These are phyloP conservation scores for Manacus vitellinus DNA, from an alignment of 2,113 vertebrate species.

Conservation along the genomic window DNA sequence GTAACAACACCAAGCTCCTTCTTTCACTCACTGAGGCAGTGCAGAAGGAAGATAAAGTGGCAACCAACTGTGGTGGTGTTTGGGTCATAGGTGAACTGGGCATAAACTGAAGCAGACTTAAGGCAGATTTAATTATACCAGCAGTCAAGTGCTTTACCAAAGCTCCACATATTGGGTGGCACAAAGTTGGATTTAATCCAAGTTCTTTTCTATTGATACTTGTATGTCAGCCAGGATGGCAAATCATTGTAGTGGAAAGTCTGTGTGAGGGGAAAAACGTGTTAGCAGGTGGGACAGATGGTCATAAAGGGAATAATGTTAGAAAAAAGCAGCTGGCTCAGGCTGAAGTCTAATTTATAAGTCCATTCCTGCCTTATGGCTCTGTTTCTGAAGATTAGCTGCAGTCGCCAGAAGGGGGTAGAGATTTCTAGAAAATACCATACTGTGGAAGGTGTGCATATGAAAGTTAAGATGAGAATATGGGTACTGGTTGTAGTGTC, in stretches of 20 bases:
- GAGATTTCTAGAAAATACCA: not conserved
- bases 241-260: not conserved
- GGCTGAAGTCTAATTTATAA: slow-evolving; percentile 9
- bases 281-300: slow-evolving; percentile 41
- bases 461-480: not conserved
- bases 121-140: not conserved
- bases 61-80: not conserved
- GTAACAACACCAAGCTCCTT: not conserved
- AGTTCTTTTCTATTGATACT: not conserved
- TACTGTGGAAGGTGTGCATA: accelerated
- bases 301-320: not conserved
- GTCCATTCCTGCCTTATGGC: slow-evolving; percentile 10
- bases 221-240: not conserved
- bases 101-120: not conserved
- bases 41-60: not conserved
- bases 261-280: not conserved
- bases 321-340: slow-evolving; percentile 3
- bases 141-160: not conserved
- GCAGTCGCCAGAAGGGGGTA: not conserved
- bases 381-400: not conserved
- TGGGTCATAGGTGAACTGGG: not conserved
- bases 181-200: not conserved
- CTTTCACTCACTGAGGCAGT: not conserved
- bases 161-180: not conserved
- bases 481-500: not conserved